Percentiles rank a stretch among this genome's conserved stretches.
phyloP scores from a whole-genome alignment of 2,113 vertebrate species.

The Xenopus laevis region DNA sequence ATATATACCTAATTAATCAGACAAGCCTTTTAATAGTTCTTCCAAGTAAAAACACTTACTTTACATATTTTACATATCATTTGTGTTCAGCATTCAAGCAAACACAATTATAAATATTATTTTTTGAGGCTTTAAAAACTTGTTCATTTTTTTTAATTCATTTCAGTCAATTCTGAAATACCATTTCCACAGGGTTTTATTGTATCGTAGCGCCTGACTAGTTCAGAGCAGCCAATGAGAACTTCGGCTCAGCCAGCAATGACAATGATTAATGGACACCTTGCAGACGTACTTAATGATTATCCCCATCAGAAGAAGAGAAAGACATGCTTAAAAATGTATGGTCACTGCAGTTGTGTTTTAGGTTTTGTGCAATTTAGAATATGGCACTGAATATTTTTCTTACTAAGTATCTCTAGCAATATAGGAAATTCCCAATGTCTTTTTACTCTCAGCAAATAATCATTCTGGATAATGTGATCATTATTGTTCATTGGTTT shows the following conservation, averaged over 20 bases:
- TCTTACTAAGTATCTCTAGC: conserved; percentile 25
- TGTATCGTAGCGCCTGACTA: conserved; percentile 60
- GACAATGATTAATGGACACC: conserved; percentile 70
- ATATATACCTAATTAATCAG: no score
- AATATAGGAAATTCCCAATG: conserved; percentile 12
- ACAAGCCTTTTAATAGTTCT: no score
- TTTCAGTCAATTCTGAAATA: conserved; percentile 42
- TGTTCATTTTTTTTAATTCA: conserved; percentile 31
- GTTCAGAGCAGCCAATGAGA: conserved; percentile 71
- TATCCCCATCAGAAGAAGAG: conserved; percentile 56
- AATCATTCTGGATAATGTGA: conserved; percentile 36
- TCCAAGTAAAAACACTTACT: no score
- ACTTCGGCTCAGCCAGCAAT: conserved; percentile 59
- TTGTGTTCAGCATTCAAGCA: background rate
- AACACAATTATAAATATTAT: background rate
- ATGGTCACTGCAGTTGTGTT: conserved; percentile 45
- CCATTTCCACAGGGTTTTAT: conserved; percentile 53
- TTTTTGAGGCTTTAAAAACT: conserved; percentile 12
- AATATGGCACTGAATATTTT: conserved; percentile 31
- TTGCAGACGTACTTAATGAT: conserved; percentile 58
- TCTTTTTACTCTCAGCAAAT: conserved; percentile 27
- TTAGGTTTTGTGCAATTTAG: conserved; percentile 49
- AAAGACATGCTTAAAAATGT: conserved; percentile 52
- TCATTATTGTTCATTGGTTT: conserved; percentile 13
- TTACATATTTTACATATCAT: no score